Percentiles rank a stretch among this genome's conserved stretches.
These are phyloP conservation scores for Solenodon paradoxus DNA, from an alignment of 2,113 vertebrate genomes.

Conservation along the genomic window DNA sequence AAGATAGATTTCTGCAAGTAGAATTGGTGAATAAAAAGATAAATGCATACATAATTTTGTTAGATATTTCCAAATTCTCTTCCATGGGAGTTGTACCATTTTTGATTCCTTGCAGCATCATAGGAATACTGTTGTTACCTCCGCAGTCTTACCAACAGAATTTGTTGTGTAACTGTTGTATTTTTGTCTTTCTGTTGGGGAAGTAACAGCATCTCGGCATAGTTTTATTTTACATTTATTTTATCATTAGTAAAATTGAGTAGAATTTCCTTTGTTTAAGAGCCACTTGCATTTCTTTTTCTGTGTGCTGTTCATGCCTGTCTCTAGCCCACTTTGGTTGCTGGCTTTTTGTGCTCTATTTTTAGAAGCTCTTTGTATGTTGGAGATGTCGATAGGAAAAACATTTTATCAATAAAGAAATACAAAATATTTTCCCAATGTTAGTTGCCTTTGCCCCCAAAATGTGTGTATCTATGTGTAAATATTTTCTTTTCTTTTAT, in stretches of 20 bases:
- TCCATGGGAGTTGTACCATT: background rate
- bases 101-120: background rate
- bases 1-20: background rate
- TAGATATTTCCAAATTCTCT: background rate
- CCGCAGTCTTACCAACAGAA: background rate
- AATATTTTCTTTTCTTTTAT: background rate
- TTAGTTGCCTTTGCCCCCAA: background rate
- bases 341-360: background rate
- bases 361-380: background rate
- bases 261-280: background rate
- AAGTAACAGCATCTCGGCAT: background rate
- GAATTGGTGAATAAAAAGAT: background rate
- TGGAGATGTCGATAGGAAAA: background rate
- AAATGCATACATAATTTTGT: background rate
- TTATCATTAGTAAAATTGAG: conserved; percentile 14
- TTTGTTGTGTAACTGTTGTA: background rate
- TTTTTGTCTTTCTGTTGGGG: background rate
- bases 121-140: background rate
- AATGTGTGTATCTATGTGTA: background rate
- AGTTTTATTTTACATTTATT: conserved; percentile 8
- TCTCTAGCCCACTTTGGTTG: background rate
- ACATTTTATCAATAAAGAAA: background rate
- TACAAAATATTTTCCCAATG: background rate
- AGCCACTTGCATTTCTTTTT: background rate
- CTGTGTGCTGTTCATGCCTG: background rate